Percentiles rank a stretch among this genome's conserved stretches.
phyloP scores from a whole-genome alignment of 2,888 invertebrate species.

The Drosophila ezoana region DNA sequence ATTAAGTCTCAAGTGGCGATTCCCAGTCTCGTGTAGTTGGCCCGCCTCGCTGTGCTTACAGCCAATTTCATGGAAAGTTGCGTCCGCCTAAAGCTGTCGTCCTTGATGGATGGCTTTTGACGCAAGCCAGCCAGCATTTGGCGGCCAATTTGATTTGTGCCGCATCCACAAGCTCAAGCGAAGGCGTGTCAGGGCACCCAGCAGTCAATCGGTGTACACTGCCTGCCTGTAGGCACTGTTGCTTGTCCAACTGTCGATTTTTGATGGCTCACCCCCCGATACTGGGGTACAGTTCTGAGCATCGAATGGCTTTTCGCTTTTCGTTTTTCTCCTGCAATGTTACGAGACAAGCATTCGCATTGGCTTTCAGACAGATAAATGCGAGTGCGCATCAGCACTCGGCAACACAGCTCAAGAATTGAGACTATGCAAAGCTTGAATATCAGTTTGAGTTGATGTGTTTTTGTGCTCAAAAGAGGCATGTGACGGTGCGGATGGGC shows the following conservation, averaged over 20 bases:
- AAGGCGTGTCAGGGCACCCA: background rate
- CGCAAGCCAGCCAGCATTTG: slow-evolving; percentile 58
- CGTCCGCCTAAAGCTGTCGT: slow-evolving; percentile 60
- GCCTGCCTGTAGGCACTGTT: slow-evolving; percentile 36
- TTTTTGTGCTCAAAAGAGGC: background rate
- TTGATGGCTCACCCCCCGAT: background rate
- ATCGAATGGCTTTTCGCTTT: slow-evolving; percentile 40
- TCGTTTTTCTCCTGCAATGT: slow-evolving; percentile 24
- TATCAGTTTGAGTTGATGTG: too few species aligned
- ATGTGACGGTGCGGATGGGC: background rate
- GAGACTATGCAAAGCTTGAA: background rate
- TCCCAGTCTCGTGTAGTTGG: slow-evolving; percentile 29
- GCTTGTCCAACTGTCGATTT: slow-evolving; percentile 41
- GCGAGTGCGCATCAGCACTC: background rate
- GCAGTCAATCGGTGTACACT: slow-evolving; percentile 27
- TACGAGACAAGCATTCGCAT: slow-evolving; percentile 1
- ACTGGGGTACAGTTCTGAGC: slow-evolving; percentile 41
- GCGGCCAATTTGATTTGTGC: slow-evolving; percentile 76
- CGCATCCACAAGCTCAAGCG: slow-evolving; percentile 22
- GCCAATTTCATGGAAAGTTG: slow-evolving; percentile 78
- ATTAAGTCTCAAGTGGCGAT: slow-evolving; percentile 76
- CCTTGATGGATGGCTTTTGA: slow-evolving; percentile 78
- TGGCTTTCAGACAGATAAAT: slow-evolving; percentile 8
- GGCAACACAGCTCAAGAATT: background rate
- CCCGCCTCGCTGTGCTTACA: slow-evolving; percentile 43